These are phyloP conservation scores for Galbula dea DNA, from an alignment of 2,113 vertebrate species.

Conservation along the genomic window DNA sequence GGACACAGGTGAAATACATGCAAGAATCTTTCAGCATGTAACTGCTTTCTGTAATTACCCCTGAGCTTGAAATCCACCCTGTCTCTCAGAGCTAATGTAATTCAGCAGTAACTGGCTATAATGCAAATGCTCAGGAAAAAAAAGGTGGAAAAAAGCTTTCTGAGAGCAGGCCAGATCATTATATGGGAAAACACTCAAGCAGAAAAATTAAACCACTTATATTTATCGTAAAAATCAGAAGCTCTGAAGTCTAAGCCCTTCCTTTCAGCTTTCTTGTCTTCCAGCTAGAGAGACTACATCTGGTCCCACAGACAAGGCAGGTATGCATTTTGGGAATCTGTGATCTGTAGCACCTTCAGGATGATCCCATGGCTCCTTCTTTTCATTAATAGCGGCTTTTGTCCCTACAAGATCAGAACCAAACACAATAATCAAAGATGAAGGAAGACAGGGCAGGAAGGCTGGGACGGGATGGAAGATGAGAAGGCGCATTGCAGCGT, in stretches of 20 bases:
- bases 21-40: not conserved
- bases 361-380: not conserved
- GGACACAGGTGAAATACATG: not conserved
- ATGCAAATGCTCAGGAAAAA: not conserved
- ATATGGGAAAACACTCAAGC: not conserved
- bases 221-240: not conserved
- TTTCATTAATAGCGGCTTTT: not conserved
- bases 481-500: not conserved
- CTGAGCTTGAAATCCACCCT: not conserved
- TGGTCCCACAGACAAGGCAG: not conserved
- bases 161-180: not conserved
- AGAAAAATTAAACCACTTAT: not conserved
- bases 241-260: not conserved
- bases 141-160: not conserved
- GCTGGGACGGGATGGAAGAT: not conserved
- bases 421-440: not conserved
- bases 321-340: accelerated
- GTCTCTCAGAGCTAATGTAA: not conserved
- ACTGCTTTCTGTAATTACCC: not conserved
- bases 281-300: not conserved
- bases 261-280: not conserved
- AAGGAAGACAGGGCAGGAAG: not conserved
- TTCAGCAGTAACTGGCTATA: not conserved
- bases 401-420: not conserved
- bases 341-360: not conserved